Evolutionary conservation across 2,113 vertebrate species (phyloP).

Genomic region (Scortum barcoo): DNA sequence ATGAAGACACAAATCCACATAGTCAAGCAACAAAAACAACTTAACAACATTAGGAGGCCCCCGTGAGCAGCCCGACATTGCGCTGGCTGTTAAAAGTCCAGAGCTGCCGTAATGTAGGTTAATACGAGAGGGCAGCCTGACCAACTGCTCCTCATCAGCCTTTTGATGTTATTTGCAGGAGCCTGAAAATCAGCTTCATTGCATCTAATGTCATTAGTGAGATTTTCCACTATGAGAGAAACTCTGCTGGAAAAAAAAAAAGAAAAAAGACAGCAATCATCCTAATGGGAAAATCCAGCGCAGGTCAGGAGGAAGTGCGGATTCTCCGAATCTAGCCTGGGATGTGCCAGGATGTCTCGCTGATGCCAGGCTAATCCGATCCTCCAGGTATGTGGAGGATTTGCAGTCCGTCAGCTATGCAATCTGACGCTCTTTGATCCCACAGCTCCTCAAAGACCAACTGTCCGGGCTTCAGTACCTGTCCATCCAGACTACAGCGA

Average conservation of each 20-base stretch:
- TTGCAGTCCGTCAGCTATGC: conserved; percentile 41
- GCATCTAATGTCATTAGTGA: conserved; percentile 38
- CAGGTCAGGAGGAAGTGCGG: conserved; percentile 4
- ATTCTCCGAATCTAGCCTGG: not conserved
- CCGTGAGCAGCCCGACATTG: not conserved
- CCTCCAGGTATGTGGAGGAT: conserved; percentile 45
- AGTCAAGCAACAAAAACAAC: not conserved
- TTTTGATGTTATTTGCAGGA: conserved; percentile 41
- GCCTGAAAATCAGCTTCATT: conserved; percentile 32
- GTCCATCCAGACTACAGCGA: not conserved
- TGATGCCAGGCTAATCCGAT: conserved; percentile 36
- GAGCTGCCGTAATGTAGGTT: conserved; percentile 20
- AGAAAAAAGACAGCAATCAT: conserved; percentile 42
- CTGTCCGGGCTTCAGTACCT: conserved; percentile 7
- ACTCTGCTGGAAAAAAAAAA: conserved; percentile 16
- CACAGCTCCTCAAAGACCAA: conserved; percentile 9
- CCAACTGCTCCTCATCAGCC: conserved; percentile 24
- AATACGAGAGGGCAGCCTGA: conserved; percentile 10
- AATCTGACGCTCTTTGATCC: conserved; percentile 41
- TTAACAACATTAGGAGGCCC: not conserved
- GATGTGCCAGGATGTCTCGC: not conserved
- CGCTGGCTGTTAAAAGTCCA: not conserved
- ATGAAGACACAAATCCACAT: not conserved
- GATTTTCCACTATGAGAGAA: conserved; percentile 1
- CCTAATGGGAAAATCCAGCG: conserved; percentile 43